Conservation (phyloP, 2,113 vertebrate species). For the Myotis lucifugus region DNA sequence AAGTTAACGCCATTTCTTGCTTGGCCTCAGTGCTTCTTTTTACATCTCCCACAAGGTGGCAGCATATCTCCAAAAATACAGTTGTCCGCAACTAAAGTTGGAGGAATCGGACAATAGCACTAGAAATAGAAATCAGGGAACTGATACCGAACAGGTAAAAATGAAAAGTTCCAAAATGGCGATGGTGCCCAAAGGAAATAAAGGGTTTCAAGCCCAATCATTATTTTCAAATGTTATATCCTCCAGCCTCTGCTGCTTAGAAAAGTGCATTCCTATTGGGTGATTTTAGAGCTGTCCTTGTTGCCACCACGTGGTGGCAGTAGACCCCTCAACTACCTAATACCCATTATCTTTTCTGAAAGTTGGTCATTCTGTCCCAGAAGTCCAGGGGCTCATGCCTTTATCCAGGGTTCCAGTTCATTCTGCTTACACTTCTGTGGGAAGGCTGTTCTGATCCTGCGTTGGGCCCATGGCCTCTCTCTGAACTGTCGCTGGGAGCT, state of each 20-base stretch:
- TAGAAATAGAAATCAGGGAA: background rate
- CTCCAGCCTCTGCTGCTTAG: background rate
- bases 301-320: slow-evolving; percentile 49
- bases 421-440: background rate
- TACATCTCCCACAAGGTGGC: slow-evolving; percentile 44
- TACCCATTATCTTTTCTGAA: background rate
- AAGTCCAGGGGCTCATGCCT: accelerated
- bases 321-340: background rate
- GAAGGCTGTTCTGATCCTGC: too few species aligned
- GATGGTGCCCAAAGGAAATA: background rate
- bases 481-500: background rate
- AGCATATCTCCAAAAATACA: slow-evolving; percentile 39
- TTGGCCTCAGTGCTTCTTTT: accelerated
- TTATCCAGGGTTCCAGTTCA: background rate
- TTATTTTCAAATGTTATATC: background rate
- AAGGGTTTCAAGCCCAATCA: background rate
- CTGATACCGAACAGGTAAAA: background rate
- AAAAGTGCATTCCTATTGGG: background rate
- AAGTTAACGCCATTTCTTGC: background rate
- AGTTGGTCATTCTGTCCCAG: background rate
- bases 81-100: accelerated
- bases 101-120: accelerated
- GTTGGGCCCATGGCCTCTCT: accelerated
- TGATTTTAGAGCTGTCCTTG: background rate
- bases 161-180: background rate